These are phyloP conservation scores for Microdon myrmicae DNA, from an alignment of 2,888 invertebrate genomes.

Conservation along the genomic window DNA sequence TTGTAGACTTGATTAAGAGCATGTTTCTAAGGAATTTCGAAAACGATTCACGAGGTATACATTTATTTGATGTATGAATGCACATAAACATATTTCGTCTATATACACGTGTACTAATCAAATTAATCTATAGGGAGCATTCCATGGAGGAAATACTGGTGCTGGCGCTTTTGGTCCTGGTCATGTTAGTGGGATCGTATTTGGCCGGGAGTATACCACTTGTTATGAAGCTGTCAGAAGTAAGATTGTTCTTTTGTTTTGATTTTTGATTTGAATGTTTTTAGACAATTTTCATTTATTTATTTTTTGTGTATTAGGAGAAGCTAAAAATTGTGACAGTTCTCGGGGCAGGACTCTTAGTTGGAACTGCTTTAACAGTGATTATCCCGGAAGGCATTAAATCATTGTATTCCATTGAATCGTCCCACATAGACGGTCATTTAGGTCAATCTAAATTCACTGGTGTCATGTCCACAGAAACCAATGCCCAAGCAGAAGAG, in stretches of 20 bases:
- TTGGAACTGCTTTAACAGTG: conserved; percentile 96
- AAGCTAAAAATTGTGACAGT: conserved; percentile 93
- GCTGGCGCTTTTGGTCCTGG: conserved; percentile 82
- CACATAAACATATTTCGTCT: too few relatives aligned
- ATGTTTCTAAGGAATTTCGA: too few relatives aligned
- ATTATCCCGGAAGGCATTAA: conserved; percentile 99
- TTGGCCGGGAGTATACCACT: conserved; percentile 94
- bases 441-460: neutral
- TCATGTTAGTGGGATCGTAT: conserved; percentile 97
- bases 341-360: conserved; percentile 95
- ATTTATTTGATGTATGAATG: too few relatives aligned
- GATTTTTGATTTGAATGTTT: neutral
- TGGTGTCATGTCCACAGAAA: conserved; percentile 5
- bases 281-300: neutral
- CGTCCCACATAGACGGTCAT: neutral
- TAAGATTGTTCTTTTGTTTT: too few relatives aligned
- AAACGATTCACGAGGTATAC: too few relatives aligned
- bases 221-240: conserved; percentile 94
- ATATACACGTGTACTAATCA: too few relatives aligned
- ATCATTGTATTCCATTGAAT: conserved; percentile 70
- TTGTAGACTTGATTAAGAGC: too few relatives aligned
- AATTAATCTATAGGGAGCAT: too few relatives aligned
- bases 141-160: conserved; percentile 81
- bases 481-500: conserved; percentile 4
- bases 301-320: conserved; percentile 76